These are phyloP conservation scores for Colletes collaris DNA, from an alignment of 2,888 invertebrate species.

Conservation along the genomic window DNA sequence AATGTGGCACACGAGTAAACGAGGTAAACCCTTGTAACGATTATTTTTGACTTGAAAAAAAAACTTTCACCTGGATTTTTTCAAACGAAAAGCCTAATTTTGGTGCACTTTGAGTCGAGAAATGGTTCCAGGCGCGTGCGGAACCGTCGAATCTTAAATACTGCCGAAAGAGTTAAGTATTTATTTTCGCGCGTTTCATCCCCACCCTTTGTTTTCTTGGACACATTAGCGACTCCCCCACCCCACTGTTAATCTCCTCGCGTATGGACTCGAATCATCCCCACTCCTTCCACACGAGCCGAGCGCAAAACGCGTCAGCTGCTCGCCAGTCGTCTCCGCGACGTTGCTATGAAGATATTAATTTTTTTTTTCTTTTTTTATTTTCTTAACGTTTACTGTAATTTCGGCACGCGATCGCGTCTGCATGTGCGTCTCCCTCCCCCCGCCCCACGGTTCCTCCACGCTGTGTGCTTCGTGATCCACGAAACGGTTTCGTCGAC, in stretches of 20 bases:
- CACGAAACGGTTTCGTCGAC: no score
- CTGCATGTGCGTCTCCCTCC: neutral
- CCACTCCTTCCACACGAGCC: constrained; percentile 36
- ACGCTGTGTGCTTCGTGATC: neutral
- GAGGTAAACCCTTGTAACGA: no score
- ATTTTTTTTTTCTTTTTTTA: neutral
- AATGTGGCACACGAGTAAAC: no score
- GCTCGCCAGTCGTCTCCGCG: constrained; percentile 75
- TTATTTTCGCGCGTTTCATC: neutral
- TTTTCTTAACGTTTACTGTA: constrained; percentile 37
- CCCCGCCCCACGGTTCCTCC: neutral
- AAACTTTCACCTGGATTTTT: no score
- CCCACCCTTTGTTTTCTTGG: neutral
- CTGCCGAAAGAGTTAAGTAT: neutral
- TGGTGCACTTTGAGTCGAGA: no score
- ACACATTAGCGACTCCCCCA: neutral
- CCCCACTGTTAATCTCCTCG: constrained; percentile 15
- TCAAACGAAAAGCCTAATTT: no score
- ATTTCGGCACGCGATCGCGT: neutral
- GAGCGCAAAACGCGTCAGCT: constrained; percentile 76
- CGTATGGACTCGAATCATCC: constrained; percentile 17
- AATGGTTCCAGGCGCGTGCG: no score
- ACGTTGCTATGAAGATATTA: constrained; percentile 61
- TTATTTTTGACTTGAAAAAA: no score
- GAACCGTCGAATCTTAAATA: no score